These are phyloP conservation scores for Coenobita brevimanus DNA, from an alignment of 1,140 invertebrate species.

Conservation along the genomic window DNA sequence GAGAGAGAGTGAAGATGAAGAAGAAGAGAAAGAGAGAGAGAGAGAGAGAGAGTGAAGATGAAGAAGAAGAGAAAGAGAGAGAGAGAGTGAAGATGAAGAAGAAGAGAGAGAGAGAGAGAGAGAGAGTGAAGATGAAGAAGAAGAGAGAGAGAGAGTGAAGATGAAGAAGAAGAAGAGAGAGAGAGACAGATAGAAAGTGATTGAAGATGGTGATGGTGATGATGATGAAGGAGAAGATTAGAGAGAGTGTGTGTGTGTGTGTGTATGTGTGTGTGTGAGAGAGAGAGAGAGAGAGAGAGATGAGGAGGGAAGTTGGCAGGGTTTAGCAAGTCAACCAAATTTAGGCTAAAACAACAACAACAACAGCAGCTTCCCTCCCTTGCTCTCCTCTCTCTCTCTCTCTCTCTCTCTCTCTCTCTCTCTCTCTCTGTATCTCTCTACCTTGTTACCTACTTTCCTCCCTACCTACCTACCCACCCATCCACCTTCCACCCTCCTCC, in stretches of 20 bases:
- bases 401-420: neutral
- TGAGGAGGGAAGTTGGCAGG: slow-evolving; percentile 10
- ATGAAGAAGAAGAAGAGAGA: too few species aligned
- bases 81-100: neutral
- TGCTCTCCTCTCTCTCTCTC: neutral
- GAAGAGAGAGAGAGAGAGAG: neutral
- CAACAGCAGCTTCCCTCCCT: neutral
- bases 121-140: too few species aligned
- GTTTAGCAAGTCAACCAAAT: too few species aligned
- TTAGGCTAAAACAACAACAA: too few species aligned
- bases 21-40: neutral
- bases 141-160: too few species aligned
- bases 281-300: neutral
- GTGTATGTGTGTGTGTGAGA: too few species aligned
- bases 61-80: neutral
- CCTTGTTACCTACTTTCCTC: neutral
- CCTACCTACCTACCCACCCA: neutral
- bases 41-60: neutral
- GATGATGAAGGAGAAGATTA: too few species aligned
- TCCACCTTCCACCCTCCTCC: neutral
- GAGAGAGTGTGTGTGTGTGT: too few species aligned
- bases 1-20: neutral
- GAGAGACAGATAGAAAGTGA: neutral
- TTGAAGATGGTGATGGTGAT: too few species aligned
- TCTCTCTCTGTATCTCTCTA: neutral